Percentiles rank a stretch among this genome's conserved stretches.
Conservation (phyloP, 2,888 invertebrate species). For the Tipula lateralis region DNA sequence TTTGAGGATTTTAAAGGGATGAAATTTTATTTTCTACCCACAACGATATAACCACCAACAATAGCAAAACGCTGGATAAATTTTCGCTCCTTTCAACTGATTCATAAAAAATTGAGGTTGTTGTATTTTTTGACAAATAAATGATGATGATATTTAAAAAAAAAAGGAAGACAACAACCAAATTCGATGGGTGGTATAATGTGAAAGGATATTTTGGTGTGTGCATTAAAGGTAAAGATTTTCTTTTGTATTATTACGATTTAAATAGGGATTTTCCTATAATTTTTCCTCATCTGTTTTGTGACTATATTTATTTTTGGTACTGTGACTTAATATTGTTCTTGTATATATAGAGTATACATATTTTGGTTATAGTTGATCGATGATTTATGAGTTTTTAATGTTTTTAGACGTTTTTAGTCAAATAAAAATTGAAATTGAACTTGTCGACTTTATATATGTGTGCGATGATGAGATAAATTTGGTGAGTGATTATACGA, state of each 20-base stretch:
- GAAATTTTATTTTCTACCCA: not conserved
- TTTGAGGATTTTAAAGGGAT: not conserved
- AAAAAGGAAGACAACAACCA: not conserved
- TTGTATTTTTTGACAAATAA: conserved; percentile 19
- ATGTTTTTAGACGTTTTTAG: conserved; percentile 15
- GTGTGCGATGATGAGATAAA: not conserved
- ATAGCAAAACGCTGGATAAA: not conserved
- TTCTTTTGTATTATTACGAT: not conserved
- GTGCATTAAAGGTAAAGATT: conserved; percentile 13
- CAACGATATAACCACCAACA: not conserved
- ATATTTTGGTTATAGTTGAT: conserved; percentile 12
- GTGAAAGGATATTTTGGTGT: not conserved
- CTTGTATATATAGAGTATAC: not conserved
- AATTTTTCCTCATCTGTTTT: not conserved
- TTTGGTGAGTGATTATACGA: not conserved
- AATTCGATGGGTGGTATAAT: not conserved
- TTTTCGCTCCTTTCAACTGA: conserved; percentile 7
- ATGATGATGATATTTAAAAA: conserved; percentile 24
- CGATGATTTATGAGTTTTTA: conserved; percentile 24
- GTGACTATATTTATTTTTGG: not conserved
- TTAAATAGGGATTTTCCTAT: conserved; percentile 11
- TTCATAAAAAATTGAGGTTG: conserved; percentile 15
- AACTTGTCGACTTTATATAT: not conserved
- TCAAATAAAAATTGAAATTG: not conserved
- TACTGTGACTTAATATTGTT: not conserved